phyloP scores from a whole-genome alignment of 2,797 vertebrate species.

The Heliangelus exortis region DNA sequence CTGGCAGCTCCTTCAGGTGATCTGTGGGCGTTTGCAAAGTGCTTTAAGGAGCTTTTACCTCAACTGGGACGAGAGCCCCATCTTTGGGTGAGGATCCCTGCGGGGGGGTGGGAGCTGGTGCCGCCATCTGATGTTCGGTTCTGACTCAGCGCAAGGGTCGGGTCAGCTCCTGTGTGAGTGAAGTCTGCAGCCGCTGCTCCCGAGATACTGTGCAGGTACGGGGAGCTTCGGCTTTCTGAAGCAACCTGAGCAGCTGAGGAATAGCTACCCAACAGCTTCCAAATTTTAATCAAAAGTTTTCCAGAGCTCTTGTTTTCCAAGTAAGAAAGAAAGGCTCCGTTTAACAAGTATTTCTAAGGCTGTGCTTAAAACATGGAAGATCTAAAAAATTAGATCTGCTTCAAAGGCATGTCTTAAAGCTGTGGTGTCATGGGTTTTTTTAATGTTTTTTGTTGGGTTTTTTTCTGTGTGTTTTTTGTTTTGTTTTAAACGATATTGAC shows the following conservation, averaged over 20 bases:
- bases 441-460: too few relatives aligned
- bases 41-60: background rate
- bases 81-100: background rate
- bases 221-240: background rate
- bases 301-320: background rate
- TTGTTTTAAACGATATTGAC: background rate
- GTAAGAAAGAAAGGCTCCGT: too few relatives aligned
- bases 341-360: background rate
- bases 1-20: background rate
- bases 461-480: background rate
- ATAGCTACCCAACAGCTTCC: background rate
- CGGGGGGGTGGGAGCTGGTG: background rate
- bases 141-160: background rate
- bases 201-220: background rate
- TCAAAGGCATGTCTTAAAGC: background rate
- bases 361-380: background rate
- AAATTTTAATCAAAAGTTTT: background rate
- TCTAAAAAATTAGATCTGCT: background rate
- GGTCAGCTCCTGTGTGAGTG: conserved; percentile 12
- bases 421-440: background rate
- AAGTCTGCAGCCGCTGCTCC: background rate
- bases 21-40: background rate
- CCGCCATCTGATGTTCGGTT: conserved; percentile 10
- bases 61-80: background rate
- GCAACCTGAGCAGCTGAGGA: background rate